These are phyloP conservation scores for Pedicia rivosa DNA, from an alignment of 2,888 invertebrate species.

Conservation along the genomic window DNA sequence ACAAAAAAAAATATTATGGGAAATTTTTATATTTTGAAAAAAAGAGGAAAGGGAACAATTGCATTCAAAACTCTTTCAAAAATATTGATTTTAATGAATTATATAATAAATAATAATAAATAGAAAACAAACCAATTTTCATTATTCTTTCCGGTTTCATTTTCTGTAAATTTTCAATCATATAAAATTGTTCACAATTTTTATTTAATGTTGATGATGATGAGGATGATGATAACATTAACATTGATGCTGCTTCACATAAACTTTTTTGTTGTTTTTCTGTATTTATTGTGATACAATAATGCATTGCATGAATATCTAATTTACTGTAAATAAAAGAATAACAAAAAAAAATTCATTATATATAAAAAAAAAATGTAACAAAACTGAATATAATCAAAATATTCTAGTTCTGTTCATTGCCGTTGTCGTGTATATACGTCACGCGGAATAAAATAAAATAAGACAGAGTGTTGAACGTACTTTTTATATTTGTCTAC, in stretches of 20 bases:
- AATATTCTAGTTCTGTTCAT: no score
- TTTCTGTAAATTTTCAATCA: slow-evolving; percentile 3
- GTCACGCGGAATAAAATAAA: no score
- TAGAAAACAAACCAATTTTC: slow-evolving; percentile 18
- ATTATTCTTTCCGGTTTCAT: slow-evolving; percentile 20
- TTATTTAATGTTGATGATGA: not conserved
- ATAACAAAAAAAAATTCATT: slow-evolving; percentile 1
- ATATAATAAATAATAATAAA: not conserved
- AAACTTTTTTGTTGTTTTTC: slow-evolving; percentile 17
- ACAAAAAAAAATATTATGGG: no score
- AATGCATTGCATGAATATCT: slow-evolving; percentile 29
- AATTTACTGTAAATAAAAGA: slow-evolving; percentile 20
- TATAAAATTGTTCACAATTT: slow-evolving; percentile 3
- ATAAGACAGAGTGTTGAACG: no score
- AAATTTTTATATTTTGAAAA: no score
- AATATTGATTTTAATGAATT: no score
- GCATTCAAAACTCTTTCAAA: no score
- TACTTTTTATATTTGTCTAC: no score
- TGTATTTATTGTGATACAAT: slow-evolving; percentile 24
- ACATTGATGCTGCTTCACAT: slow-evolving; percentile 14
- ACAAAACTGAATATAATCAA: no score
- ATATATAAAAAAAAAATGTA: no score
- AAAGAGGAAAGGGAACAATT: no score
- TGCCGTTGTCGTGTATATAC: no score
- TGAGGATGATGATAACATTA: slow-evolving; percentile 1